Conservation (phyloP, 2,113 vertebrate species). For the Hypocryptadius cinnamomeus region DNA sequence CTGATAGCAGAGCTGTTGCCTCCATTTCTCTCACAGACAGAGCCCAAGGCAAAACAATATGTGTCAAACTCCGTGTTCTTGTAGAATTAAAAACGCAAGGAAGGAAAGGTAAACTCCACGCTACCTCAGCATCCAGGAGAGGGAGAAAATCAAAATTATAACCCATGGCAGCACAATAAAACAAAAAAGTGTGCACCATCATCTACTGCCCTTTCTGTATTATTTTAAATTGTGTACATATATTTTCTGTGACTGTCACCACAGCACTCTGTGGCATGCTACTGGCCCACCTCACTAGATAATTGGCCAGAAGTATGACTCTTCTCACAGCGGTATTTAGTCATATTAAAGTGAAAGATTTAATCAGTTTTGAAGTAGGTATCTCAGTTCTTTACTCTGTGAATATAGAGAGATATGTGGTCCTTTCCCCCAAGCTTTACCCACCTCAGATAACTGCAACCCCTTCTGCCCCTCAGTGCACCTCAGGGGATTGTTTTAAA, state of each 20-base stretch:
- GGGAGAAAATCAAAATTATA: not conserved
- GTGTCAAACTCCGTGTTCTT: not conserved
- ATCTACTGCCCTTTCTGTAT: not conserved
- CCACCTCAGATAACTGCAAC: not conserved
- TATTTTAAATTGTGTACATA: not conserved
- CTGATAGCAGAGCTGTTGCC: conserved; percentile 25
- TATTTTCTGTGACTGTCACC: not conserved
- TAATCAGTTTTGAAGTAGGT: not conserved
- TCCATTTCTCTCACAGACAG: conserved; percentile 21
- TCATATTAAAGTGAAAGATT: not conserved
- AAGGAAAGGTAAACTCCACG: not conserved
- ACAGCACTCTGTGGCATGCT: not conserved
- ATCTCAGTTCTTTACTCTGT: not conserved
- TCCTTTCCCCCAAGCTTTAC: not conserved
- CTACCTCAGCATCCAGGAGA: not conserved
- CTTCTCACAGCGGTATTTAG: not conserved
- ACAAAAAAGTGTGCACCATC: not conserved
- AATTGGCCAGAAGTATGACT: not conserved
- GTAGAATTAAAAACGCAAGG: not conserved
- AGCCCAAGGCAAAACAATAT: conserved; percentile 24
- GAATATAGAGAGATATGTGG: not conserved
- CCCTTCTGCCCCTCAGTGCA: not conserved
- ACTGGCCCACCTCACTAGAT: not conserved
- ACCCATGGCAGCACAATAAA: not conserved
- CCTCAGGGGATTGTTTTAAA: not conserved